Conservation (phyloP, 2,797 vertebrate species). For the Somateria mollissima region DNA sequence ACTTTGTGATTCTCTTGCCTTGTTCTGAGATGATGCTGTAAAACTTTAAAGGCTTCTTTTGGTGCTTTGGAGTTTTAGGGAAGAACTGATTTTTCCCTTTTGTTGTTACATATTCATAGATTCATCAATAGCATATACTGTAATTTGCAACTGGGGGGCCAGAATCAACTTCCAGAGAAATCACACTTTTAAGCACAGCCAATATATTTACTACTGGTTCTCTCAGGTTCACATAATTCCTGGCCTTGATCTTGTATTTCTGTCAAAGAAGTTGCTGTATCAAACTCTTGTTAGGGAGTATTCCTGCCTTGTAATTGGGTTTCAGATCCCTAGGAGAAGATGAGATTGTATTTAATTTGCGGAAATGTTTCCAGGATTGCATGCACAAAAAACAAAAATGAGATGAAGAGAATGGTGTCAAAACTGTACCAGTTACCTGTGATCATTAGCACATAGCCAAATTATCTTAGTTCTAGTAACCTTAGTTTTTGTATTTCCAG, state of each 20-base stretch:
- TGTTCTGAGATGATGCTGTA: neutral
- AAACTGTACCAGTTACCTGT: neutral
- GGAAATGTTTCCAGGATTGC: neutral
- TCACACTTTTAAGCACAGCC: neutral
- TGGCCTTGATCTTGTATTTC: neutral
- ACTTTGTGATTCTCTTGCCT: neutral
- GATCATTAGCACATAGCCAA: neutral
- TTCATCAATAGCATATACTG: neutral
- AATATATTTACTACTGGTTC: neutral
- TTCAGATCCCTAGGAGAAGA: neutral
- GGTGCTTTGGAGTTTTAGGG: neutral
- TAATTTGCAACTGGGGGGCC: neutral
- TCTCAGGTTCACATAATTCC: neutral
- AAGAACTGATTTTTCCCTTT: neutral
- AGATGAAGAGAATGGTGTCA: neutral
- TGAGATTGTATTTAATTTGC: neutral
- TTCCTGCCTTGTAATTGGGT: neutral
- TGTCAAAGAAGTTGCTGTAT: neutral
- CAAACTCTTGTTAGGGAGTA: neutral
- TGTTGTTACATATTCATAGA: neutral
- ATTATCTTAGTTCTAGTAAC: neutral
- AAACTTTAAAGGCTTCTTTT: neutral
- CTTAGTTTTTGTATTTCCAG: neutral
- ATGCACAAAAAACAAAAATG: neutral
- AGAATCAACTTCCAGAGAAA: neutral